A percentile compares a stretch with the other conserved stretches of the same genome.
These are phyloP conservation scores for Lagopus muta DNA, from an alignment of 2,113 vertebrate species.

Conservation along the genomic window DNA sequence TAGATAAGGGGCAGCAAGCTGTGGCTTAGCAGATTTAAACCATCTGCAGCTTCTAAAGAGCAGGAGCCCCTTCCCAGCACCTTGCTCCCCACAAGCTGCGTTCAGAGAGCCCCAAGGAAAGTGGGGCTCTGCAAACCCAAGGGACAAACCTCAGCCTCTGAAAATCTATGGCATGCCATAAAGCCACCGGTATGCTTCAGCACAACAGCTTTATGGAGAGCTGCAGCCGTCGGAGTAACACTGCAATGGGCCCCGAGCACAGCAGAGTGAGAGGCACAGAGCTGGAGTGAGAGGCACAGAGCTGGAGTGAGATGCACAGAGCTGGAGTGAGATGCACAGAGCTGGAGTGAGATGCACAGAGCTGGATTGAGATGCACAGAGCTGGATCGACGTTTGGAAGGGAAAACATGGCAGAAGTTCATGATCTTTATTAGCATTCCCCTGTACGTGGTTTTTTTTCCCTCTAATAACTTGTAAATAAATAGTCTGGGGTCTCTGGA, in stretches of 20 bases:
- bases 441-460: too few relatives aligned
- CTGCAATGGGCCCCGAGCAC: neutral
- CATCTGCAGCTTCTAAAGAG: neutral
- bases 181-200: neutral
- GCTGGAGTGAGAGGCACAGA: fast-evolving
- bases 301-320: neutral
- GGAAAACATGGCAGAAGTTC: neutral
- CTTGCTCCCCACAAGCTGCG: fast-evolving
- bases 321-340: fast-evolving
- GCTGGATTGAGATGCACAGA: fast-evolving
- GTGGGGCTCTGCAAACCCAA: neutral
- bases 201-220: neutral
- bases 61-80: neutral
- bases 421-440: neutral
- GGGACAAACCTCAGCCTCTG: neutral
- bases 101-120: neutral
- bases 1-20: neutral
- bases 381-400: fast-evolving
- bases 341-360: neutral
- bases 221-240: fast-evolving
- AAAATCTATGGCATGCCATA: neutral
- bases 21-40: neutral
- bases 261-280: neutral
- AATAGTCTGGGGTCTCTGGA: neutral
- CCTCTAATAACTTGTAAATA: neutral